Percentiles rank a stretch among this genome's conserved stretches.
These are phyloP conservation scores for Brachypodius melanocephalos DNA, from an alignment of 2,113 vertebrate species.

Conservation along the genomic window DNA sequence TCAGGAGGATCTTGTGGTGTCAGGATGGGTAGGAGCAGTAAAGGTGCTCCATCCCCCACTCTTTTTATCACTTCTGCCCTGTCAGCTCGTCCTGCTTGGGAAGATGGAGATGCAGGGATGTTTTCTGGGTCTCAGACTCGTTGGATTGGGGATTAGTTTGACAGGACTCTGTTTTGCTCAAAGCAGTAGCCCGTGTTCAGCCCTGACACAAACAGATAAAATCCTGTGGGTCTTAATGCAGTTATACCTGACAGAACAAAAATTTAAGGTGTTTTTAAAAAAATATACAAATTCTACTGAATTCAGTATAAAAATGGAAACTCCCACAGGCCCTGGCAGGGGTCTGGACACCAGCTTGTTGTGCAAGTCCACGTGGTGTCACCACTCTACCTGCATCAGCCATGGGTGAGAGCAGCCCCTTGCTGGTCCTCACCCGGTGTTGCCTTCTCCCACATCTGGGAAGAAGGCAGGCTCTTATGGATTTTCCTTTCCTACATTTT, in stretches of 20 bases:
- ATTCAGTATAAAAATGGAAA: not conserved
- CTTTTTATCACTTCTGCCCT: not conserved
- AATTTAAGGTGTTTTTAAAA: fast-evolving
- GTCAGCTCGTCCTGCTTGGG: not conserved
- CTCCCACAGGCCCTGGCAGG: not conserved
- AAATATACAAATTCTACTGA: not conserved
- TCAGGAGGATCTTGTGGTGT: not conserved
- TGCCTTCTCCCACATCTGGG: not conserved
- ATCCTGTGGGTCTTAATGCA: not conserved
- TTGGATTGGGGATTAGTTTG: not conserved
- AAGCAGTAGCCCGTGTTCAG: not conserved
- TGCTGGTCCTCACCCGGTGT: not conserved
- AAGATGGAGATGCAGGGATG: not conserved
- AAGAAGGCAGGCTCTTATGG: not conserved
- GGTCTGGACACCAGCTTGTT: not conserved
- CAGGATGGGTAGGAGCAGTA: not conserved
- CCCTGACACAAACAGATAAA: not conserved
- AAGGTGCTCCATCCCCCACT: not conserved
- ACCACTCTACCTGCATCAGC: not conserved
- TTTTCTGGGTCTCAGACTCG: not conserved
- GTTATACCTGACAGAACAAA: not conserved
- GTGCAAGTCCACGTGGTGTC: not conserved
- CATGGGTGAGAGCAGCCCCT: fast-evolving
- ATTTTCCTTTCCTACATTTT: not conserved
- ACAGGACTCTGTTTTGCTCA: not conserved